Evolutionary conservation across 2,113 vertebrate genomes (phyloP).

Genomic region (Alligator sinensis): DNA sequence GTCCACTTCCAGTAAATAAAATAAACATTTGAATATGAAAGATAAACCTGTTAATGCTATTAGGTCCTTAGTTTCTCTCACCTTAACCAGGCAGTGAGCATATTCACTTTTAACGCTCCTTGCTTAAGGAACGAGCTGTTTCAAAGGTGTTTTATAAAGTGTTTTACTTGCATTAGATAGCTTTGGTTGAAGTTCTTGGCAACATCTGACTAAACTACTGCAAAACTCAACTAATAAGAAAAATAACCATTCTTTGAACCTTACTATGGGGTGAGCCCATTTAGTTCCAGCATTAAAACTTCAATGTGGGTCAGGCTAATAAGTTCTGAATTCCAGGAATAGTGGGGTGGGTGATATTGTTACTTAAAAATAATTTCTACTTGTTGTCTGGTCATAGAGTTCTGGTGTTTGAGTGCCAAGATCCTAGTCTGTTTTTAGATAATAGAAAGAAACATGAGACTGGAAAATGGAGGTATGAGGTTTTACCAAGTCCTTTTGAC

Average conservation of each 20-base stretch:
- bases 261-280: background rate
- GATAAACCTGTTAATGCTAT: background rate
- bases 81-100: background rate
- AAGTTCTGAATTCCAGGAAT: background rate
- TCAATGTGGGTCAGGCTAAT: background rate
- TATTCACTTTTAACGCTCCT: background rate
- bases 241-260: background rate
- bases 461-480: background rate
- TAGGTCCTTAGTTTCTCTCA: background rate
- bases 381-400: background rate
- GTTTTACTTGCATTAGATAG: background rate
- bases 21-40: background rate
- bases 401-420: background rate
- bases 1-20: background rate
- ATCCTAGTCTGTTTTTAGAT: background rate
- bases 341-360: background rate
- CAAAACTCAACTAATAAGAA: background rate
- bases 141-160: background rate
- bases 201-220: background rate
- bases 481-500: background rate
- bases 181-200: background rate
- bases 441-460: background rate
- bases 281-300: background rate
- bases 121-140: background rate
- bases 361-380: background rate